Percentiles rank a stretch among this genome's conserved stretches.
phyloP scores from a whole-genome alignment of 2,113 vertebrate genomes.

The Butorides virescens region DNA sequence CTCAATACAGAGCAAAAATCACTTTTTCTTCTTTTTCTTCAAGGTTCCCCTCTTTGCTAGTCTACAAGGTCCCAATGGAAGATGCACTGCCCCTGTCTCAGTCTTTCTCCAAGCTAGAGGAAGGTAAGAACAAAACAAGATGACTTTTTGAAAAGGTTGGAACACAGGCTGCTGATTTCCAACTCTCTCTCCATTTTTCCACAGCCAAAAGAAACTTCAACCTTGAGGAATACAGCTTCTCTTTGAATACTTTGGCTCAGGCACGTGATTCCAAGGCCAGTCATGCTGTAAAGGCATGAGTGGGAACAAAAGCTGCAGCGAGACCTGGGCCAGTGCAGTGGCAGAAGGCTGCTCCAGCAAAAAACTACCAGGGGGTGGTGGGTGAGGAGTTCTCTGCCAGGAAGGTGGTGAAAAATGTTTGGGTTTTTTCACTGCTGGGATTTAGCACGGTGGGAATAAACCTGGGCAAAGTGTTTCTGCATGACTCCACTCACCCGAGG shows the following conservation, averaged over 20 bases:
- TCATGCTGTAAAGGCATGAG: background rate
- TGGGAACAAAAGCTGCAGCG: background rate
- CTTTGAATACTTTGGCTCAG: slow-evolving; percentile 76
- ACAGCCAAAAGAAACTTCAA: slow-evolving; percentile 67
- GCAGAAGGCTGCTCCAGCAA: background rate
- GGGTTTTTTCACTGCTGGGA: background rate
- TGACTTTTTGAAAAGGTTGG: background rate
- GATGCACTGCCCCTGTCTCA: slow-evolving; percentile 86
- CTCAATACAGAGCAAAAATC: background rate
- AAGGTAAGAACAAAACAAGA: slow-evolving; percentile 71
- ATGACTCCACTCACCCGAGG: accelerated
- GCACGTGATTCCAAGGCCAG: slow-evolving; percentile 5
- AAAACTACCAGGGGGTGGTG: background rate
- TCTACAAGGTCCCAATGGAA: slow-evolving; percentile 88
- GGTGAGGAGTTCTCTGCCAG: background rate
- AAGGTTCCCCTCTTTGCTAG: slow-evolving; percentile 71
- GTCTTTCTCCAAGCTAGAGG: slow-evolving; percentile 86
- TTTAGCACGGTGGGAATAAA: background rate
- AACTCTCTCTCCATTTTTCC: background rate
- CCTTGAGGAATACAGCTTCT: slow-evolving; percentile 79
- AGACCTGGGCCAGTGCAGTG: background rate
- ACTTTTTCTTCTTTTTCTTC: background rate
- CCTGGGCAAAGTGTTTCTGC: background rate
- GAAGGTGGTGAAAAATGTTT: background rate
- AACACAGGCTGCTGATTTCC: background rate